phyloP scores from a whole-genome alignment of 2,797 vertebrate species.

The Glyptemys insculpta region DNA sequence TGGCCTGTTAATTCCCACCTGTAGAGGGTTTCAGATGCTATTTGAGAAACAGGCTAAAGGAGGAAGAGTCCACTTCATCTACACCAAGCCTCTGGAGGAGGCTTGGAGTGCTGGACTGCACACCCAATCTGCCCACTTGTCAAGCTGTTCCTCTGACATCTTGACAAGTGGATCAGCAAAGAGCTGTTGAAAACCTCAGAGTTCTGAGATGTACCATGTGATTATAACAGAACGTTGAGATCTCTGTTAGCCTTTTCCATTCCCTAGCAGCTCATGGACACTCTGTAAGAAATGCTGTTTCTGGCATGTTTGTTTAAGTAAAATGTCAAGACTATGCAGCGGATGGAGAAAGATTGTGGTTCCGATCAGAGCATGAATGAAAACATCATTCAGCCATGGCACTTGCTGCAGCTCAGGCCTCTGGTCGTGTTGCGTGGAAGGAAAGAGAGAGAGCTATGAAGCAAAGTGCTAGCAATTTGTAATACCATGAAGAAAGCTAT shows the following conservation, averaged over 20 bases:
- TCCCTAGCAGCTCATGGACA: not conserved
- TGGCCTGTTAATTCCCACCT: no score
- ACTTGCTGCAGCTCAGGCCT: not conserved
- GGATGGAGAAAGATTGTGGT: not conserved
- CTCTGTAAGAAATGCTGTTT: not conserved
- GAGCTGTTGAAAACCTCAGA: constrained; percentile 25
- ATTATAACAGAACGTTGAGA: not conserved
- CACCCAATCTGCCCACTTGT: no score
- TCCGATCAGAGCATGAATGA: not conserved
- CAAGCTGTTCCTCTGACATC: not conserved
- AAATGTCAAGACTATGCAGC: not conserved
- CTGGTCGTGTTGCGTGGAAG: not conserved
- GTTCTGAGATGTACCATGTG: not conserved
- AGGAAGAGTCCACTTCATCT: not conserved
- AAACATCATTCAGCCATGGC: not conserved
- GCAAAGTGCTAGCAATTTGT: not conserved
- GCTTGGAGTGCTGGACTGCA: not conserved
- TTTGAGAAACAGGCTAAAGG: not conserved
- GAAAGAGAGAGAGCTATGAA: not conserved
- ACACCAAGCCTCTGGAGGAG: constrained; percentile 27
- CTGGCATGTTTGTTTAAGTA: not conserved
- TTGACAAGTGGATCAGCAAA: not conserved
- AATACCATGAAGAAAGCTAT: not conserved
- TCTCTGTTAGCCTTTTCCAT: not conserved
- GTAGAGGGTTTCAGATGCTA: not conserved